phyloP scores from a whole-genome alignment of 2,113 vertebrate species.

The Elgaria multicarinata region DNA sequence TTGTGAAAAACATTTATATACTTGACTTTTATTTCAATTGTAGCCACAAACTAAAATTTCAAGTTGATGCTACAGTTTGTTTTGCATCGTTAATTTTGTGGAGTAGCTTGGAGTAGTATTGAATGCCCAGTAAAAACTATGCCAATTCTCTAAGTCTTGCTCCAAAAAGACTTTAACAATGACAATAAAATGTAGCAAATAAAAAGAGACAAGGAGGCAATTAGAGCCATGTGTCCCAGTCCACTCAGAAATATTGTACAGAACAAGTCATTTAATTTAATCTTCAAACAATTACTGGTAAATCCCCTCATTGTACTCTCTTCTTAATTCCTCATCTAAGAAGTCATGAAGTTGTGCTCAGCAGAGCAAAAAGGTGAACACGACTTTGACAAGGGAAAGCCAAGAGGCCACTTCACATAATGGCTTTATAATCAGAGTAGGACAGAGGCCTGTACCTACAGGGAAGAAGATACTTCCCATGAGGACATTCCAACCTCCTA shows the following conservation, averaged over 20 bases:
- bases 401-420: slow-evolving; percentile 43
- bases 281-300: slow-evolving; percentile 48
- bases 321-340: slow-evolving; percentile 66
- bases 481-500: slow-evolving; percentile 50
- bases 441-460: not conserved
- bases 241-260: slow-evolving; percentile 35
- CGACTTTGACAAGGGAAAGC: slow-evolving; percentile 58
- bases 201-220: slow-evolving; percentile 3
- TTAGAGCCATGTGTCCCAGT: slow-evolving; percentile 13
- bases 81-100: not conserved
- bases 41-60: not conserved
- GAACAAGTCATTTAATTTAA: slow-evolving; percentile 52
- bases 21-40: not conserved
- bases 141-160: not conserved
- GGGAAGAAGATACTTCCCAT: slow-evolving; percentile 60
- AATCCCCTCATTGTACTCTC: slow-evolving; percentile 50
- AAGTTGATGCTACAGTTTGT: not conserved
- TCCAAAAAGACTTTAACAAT: not conserved
- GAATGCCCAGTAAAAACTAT: not conserved
- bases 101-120: not conserved
- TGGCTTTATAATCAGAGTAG: slow-evolving; percentile 55
- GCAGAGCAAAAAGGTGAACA: slow-evolving; percentile 72
- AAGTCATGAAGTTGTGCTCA: slow-evolving; percentile 69
- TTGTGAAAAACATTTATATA: not conserved
- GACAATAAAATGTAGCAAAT: not conserved